These are phyloP conservation scores for Champsocephalus esox DNA, from an alignment of 2,797 vertebrate genomes.

Conservation along the genomic window DNA sequence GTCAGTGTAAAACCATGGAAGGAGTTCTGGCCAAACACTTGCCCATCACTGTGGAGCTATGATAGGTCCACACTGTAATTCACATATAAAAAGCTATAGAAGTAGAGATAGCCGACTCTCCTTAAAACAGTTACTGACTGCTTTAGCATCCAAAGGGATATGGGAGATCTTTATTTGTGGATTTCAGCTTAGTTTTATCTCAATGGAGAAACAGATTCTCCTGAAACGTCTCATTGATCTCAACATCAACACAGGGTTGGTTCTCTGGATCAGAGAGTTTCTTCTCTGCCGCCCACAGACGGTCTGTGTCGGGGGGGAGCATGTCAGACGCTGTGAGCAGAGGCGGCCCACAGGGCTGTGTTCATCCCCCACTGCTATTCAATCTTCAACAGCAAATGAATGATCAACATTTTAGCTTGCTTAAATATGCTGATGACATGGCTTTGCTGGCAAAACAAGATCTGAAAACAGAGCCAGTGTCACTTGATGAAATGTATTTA, in stretches of 20 bases:
- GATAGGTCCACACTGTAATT: slow-evolving; percentile 1
- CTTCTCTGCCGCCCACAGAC: not conserved
- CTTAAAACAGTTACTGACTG: not conserved
- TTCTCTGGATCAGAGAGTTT: slow-evolving; percentile 3
- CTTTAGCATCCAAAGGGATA: not conserved
- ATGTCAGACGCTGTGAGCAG: slow-evolving; percentile 17
- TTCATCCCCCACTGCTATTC: slow-evolving; percentile 1
- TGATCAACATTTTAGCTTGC: not conserved
- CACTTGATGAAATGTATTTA: not conserved
- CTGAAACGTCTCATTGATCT: slow-evolving; percentile 20
- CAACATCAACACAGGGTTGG: slow-evolving; percentile 8
- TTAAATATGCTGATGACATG: slow-evolving; percentile 4
- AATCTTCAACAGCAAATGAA: not conserved
- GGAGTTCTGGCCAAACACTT: not conserved
- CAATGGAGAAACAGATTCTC: slow-evolving; percentile 10
- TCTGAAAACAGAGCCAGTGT: slow-evolving; percentile 16
- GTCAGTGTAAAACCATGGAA: not conserved
- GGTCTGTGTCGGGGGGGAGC: slow-evolving; percentile 4
- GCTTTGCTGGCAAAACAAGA: slow-evolving; percentile 10
- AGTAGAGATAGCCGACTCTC: slow-evolving; percentile 1
- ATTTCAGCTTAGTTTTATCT: not conserved
- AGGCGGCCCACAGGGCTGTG: slow-evolving; percentile 11
- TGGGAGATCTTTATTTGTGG: not conserved
- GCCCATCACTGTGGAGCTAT: not conserved
- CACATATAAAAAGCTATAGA: not conserved